Percentiles rank a stretch among this genome's conserved stretches.
phyloP scores from a whole-genome alignment of 2,797 vertebrate species.

The Microhierax caerulescens region DNA sequence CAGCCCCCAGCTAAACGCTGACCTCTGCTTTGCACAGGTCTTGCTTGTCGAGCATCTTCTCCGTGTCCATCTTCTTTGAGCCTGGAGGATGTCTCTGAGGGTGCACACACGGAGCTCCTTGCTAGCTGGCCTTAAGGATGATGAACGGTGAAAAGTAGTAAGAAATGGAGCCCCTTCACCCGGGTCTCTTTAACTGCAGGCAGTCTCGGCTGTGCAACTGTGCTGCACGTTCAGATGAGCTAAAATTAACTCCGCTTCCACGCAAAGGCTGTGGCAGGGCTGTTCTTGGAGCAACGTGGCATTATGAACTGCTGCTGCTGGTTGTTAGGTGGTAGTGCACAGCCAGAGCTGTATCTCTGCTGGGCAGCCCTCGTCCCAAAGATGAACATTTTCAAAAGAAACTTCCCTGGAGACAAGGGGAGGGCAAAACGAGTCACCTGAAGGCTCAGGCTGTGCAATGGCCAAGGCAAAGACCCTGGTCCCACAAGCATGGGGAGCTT shows the following conservation, averaged over 20 bases:
- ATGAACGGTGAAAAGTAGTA: not conserved
- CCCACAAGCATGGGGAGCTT: not conserved
- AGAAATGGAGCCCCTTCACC: not conserved
- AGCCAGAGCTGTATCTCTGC: not conserved
- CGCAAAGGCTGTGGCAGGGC: not conserved
- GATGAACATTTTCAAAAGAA: not conserved
- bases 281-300: not conserved
- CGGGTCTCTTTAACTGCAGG: not conserved
- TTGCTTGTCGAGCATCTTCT: not conserved
- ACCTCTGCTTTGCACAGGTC: not conserved
- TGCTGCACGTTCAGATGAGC: fast-evolving
- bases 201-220: not conserved
- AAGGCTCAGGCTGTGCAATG: not conserved
- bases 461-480: not conserved
- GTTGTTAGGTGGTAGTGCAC: not conserved
- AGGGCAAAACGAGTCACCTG: not conserved
- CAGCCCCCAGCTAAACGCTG: not conserved
- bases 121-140: not conserved
- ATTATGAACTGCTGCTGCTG: not conserved
- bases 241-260: not conserved
- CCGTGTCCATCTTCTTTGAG: not conserved
- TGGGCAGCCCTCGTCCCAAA: not conserved
- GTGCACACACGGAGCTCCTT: not conserved
- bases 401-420: not conserved
- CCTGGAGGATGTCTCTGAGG: not conserved